A percentile compares a stretch with the other conserved stretches of the same genome.
These are phyloP conservation scores for Taenaris catops DNA, from an alignment of 2,888 invertebrate genomes.

Conservation along the genomic window DNA sequence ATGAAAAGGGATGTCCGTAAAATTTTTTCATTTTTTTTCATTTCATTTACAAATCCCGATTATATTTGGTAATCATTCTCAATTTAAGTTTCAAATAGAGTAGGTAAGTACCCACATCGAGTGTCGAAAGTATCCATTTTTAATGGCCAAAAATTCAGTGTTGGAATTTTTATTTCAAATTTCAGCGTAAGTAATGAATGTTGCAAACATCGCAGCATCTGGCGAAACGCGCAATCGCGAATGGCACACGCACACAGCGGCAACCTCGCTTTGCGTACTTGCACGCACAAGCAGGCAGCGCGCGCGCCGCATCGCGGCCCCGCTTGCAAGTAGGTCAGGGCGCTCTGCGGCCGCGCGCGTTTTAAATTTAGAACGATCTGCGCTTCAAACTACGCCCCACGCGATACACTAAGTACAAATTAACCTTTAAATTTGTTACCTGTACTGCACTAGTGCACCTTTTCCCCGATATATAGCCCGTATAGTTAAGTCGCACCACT, in stretches of 20 bases:
- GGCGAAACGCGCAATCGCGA: constrained; percentile 72
- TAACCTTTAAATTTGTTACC: constrained; percentile 34
- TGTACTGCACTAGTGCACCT: constrained; percentile 29
- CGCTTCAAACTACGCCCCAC: constrained; percentile 71
- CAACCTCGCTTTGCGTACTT: constrained; percentile 41
- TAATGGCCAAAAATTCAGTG: constrained; percentile 6
- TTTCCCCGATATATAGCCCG: too few relatives aligned
- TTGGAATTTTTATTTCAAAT: constrained; percentile 31
- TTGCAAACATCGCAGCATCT: constrained; percentile 71
- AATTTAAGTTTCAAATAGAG: too few relatives aligned
- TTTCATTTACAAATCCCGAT: too few relatives aligned
- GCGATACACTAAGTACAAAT: constrained; percentile 59
- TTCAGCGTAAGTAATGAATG: constrained; percentile 44
- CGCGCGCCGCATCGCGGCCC: constrained; percentile 77
- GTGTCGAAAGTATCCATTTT: not conserved
- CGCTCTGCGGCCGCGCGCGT: constrained; percentile 75
- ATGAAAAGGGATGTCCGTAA: too few relatives aligned
- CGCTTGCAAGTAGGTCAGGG: constrained; percentile 78
- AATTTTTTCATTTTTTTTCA: too few relatives aligned
- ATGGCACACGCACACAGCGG: constrained; percentile 60
- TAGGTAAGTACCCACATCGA: too few relatives aligned
- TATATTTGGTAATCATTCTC: too few relatives aligned
- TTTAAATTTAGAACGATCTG: constrained; percentile 78
- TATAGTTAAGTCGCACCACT: too few relatives aligned
- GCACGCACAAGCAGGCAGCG: constrained; percentile 53